Evolutionary conservation across 2,113 vertebrate species (phyloP).

Genomic region (Albula glossodonta): DNA sequence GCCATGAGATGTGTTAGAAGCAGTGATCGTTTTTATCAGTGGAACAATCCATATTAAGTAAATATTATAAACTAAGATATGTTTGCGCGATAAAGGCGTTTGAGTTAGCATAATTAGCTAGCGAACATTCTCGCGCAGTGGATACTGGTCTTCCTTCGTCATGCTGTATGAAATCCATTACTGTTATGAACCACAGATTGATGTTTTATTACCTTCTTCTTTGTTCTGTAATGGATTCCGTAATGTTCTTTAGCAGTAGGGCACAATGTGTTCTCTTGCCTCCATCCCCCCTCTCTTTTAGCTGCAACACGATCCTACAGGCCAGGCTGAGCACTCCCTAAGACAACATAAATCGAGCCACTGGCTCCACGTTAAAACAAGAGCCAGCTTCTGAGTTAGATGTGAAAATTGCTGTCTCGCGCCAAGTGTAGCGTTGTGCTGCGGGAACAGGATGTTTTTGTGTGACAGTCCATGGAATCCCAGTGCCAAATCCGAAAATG

Average conservation of each 20-base stretch:
- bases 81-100: neutral
- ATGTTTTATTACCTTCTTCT: slow-evolving; percentile 24
- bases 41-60: neutral
- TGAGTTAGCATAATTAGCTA: neutral
- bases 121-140: neutral
- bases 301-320: slow-evolving; percentile 49
- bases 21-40: neutral
- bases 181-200: slow-evolving; percentile 35
- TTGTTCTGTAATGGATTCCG: slow-evolving; percentile 40
- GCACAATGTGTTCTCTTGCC: slow-evolving; percentile 33
- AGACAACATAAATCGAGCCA: neutral
- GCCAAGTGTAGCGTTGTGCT: neutral
- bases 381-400: neutral
- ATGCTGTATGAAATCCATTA: slow-evolving; percentile 20
- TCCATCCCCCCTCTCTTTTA: slow-evolving; percentile 39
- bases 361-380: neutral
- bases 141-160: neutral
- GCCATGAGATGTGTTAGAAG: neutral
- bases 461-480: neutral
- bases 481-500: neutral
- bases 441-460: neutral
- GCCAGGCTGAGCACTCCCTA: slow-evolving; percentile 13
- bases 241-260: slow-evolving; percentile 35
- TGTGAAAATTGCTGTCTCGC: neutral
- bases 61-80: neutral